Base-by-base conservation (phyloP, 2,797 vertebrate genomes). In the Austrolebias charrua region DNA sequence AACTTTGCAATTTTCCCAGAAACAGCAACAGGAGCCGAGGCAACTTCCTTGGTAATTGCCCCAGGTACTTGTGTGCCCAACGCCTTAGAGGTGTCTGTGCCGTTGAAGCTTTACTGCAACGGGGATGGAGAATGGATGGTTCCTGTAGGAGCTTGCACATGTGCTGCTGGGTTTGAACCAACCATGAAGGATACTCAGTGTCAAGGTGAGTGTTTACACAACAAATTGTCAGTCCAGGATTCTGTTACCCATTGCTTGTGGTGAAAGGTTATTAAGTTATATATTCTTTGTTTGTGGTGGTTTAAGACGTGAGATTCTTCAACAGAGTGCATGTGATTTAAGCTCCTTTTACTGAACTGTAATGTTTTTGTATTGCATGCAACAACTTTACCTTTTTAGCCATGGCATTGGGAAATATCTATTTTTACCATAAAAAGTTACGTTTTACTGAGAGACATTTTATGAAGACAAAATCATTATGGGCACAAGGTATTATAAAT, bases 41-140 rank as follows among this genome's bases (percentile, higher is more conserved):
- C 96, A 31, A 99, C 97, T 0, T 99, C 97, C 0, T 86, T 99
- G 86, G 97, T 99, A 72, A 99, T 98, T 1, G 97, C 97, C 0
- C 97, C 96, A 0, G 97, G 97, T 66, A 96, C 94, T 33, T 99
- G 97, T 48, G 94, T 99, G 59, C 88, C 95, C 35, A 99, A 98
- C 0, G 96, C 96, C 0, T 71, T 96, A 77, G 97, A 99, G 88
- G 95, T 98, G 60, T 99, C 97, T 0, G 97, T 99, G 56, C 97
- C 97, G 0, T 91, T 99, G 24, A 99, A 97, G 75, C 94, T 99
- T 33, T 99, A 98, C 83, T 99, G 97, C 88, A 99, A 99, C 0
- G 96, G 96, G 0, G 97, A 99, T 0, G 97, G 97, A 1, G 97
- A 99, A 72, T 98, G 97, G 97, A 98, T 98, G 97, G 96, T 99